Percentiles rank a stretch among this genome's conserved stretches.
Evolutionary conservation across 2,888 invertebrate genomes (phyloP).

Genomic region (Micoletzkya japonica): DNA sequence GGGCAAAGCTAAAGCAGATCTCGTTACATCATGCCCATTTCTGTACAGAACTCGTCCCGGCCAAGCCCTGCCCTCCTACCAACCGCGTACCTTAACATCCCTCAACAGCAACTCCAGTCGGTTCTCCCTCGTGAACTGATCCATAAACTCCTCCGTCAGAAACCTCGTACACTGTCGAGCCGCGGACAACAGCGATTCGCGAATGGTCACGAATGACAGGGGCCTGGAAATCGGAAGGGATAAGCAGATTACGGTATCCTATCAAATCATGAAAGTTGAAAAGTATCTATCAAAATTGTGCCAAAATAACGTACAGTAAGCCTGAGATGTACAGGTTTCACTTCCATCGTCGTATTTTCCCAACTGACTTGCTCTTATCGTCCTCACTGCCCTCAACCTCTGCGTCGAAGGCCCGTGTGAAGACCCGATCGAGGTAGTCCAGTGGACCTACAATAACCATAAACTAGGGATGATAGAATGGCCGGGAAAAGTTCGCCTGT

Average conservation of each 20-base stretch:
- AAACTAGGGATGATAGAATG: no score
- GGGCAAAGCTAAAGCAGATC: no score
- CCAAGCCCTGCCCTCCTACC: neutral
- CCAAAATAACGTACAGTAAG: neutral
- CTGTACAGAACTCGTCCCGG: no score
- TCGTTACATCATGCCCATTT: no score
- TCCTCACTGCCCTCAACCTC: neutral
- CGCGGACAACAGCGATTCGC: neutral
- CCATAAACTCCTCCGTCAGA: conserved; percentile 20
- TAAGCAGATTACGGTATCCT: neutral
- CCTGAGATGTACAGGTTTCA: neutral
- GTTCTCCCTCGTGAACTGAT: conserved; percentile 7
- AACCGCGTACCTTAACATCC: conserved; percentile 8
- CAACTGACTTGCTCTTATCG: neutral
- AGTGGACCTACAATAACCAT: neutral
- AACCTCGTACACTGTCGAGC: neutral
- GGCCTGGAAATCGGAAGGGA: neutral
- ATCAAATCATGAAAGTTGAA: neutral
- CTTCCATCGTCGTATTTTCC: neutral
- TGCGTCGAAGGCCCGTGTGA: conserved; percentile 6
- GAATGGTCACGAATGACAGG: conserved; percentile 8
- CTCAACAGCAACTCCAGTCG: neutral
- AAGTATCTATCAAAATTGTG: neutral
- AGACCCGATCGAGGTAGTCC: conserved; percentile 6
- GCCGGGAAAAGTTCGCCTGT: no score